Evolutionary conservation across 2,888 invertebrate species (phyloP), one percentile per base, ranked within the genome.

Genomic region (Leptodirus hochenwartii): DNA sequence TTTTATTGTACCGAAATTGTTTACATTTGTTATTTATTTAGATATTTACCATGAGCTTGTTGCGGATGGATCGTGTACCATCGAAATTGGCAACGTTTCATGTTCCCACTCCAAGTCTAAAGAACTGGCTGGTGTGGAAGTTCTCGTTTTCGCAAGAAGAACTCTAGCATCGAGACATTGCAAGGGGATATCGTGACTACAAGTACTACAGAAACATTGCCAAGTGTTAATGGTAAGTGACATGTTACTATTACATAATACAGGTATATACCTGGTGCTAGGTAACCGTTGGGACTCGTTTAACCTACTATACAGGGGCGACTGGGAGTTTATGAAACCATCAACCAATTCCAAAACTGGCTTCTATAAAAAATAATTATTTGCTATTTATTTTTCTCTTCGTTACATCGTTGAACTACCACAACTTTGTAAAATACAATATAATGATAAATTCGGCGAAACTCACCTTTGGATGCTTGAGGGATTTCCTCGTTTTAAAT

Each of bases 31-130:
- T n/a, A n/a, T n/a, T n/a, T n/a, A n/a, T n/a, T n/a, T n/a, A n/a
- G 9, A 27, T 12, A 6, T 17, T 39, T 46, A 54, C 55, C 54
- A 53, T 28, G 56, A 53, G 38, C 51, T 53, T n/a, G n/a, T n/a
- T 17, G 44, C 47, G 23, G 55, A 54, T 10, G 51, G 47, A 37
- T 53, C 54, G 29, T 50, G 46, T 23, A 48, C 39, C 37, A 50
- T 39, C 12, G 51, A 52, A 33, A 47, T 41, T 16, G 53, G 55
- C 9, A 56, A 37, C 39, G 59, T 58, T 54, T 74, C 74, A 43
- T 72, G 69, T 50, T 74, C 74, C 74, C 74, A 74, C 50, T 74
- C 74, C 32, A 74, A 54, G 44, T 74, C 74, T 32, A 74, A 49
- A 4, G 73, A 73, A 42, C 70, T 71, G n/a, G 64, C 66, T 16